Percentiles rank a stretch among this genome's conserved stretches.
Evolutionary conservation across 2,888 invertebrate species (phyloP).

Genomic region (Andrena flavipes): DNA sequence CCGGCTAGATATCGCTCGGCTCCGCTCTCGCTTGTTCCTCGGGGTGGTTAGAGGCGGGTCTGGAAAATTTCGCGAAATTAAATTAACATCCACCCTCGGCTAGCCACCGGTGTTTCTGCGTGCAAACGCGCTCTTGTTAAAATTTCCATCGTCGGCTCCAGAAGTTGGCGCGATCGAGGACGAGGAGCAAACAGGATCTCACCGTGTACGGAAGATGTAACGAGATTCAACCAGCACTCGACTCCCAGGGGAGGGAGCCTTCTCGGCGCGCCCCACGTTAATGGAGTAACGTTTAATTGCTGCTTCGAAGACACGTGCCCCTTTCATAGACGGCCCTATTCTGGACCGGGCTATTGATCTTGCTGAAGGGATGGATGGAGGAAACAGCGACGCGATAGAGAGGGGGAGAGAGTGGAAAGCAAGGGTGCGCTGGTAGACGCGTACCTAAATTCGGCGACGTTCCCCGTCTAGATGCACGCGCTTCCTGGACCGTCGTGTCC

Average conservation of each 20-base stretch:
- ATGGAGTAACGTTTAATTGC: constrained; percentile 34
- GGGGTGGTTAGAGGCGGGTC: not conserved
- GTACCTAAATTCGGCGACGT: constrained; percentile 67
- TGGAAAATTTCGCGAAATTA: constrained; percentile 18
- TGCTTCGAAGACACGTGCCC: constrained; percentile 42
- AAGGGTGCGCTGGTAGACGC: constrained; percentile 49
- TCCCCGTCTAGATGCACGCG: not conserved
- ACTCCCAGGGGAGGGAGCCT: not conserved
- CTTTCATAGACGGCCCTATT: constrained; percentile 76
- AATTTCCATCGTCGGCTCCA: no score
- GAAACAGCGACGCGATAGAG: constrained; percentile 31
- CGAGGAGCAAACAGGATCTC: no score
- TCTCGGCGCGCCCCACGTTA: not conserved
- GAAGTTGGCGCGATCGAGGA: no score
- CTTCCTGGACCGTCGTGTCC: not conserved
- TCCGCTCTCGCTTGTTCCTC: constrained; percentile 9
- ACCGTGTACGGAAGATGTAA: no score
- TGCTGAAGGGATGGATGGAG: constrained; percentile 58
- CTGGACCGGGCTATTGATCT: constrained; percentile 83
- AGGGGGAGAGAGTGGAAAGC: constrained; percentile 45
- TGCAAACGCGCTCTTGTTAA: no score
- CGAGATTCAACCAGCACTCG: not conserved
- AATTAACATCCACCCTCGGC: not conserved
- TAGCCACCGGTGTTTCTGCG: not conserved
- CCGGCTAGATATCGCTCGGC: constrained; percentile 31